These are phyloP conservation scores for Thoracochromis brauschi DNA, from an alignment of 2,113 vertebrate genomes.

Conservation along the genomic window DNA sequence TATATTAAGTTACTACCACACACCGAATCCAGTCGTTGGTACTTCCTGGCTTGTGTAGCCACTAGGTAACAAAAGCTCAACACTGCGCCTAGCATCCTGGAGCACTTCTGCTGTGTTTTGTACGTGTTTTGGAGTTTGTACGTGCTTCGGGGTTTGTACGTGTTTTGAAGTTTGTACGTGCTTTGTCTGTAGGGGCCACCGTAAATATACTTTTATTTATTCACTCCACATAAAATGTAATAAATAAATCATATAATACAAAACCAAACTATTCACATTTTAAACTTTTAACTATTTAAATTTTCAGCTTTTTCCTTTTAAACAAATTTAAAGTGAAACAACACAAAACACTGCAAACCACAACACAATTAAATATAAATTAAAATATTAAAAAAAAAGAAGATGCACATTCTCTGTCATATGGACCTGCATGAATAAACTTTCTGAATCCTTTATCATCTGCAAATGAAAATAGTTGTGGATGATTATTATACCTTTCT, in stretches of 20 bases:
- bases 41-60: accelerated
- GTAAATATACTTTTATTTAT: not conserved
- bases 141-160: accelerated
- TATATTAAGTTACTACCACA: too few relatives aligned
- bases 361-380: not conserved
- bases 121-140: too few relatives aligned
- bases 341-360: not conserved
- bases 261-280: too few relatives aligned
- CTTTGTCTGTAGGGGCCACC: accelerated
- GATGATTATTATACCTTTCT: not conserved
- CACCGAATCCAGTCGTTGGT: too few relatives aligned
- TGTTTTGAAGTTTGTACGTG: accelerated
- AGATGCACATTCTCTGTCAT: not conserved
- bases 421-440: not conserved
- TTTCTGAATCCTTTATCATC: not conserved
- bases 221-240: too few relatives aligned
- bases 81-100: too few relatives aligned
- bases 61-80: too few relatives aligned
- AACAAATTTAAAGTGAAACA: too few relatives aligned
- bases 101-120: too few relatives aligned
- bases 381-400: not conserved
- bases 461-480: not conserved
- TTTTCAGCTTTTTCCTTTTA: not conserved
- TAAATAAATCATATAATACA: too few relatives aligned
- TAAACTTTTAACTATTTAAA: accelerated